A percentile compares a stretch with the other conserved stretches of the same genome.
phyloP scores from a whole-genome alignment of 2,888 invertebrate genomes.

The Brassicogethes aeneus region DNA sequence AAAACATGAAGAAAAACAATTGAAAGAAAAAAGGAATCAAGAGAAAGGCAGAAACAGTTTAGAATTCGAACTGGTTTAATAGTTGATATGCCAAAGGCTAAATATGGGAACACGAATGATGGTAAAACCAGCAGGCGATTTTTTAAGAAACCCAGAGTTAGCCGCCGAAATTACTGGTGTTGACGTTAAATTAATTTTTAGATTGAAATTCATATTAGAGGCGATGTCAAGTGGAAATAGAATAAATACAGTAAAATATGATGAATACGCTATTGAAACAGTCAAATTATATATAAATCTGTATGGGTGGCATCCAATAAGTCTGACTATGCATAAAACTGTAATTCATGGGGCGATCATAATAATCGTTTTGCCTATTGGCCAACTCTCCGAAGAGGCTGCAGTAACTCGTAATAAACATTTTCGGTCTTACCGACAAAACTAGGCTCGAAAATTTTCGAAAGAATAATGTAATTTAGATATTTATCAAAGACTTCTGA shows the following conservation, averaged over 20 bases:
- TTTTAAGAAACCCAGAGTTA: no score
- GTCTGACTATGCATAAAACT: conserved; percentile 28
- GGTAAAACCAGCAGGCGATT: conserved; percentile 25
- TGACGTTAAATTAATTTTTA: conserved; percentile 4
- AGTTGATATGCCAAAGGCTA: conserved; percentile 27
- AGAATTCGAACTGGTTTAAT: conserved; percentile 19
- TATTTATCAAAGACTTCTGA: conserved; percentile 17
- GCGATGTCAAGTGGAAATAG: conserved; percentile 10
- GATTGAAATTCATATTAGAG: conserved; percentile 11
- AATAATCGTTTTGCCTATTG: conserved; percentile 22
- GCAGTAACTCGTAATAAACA: conserved; percentile 26
- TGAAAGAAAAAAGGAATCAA: conserved; percentile 1
- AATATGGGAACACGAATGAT: conserved; percentile 25
- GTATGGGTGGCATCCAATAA: conserved; percentile 29
- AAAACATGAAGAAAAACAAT: not conserved
- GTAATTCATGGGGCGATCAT: conserved; percentile 24
- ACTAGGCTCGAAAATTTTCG: conserved; percentile 20
- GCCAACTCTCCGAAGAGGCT: conserved; percentile 16
- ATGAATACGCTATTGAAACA: conserved; percentile 19
- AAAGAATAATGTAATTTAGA: conserved; percentile 18
- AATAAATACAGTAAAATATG: conserved; percentile 12
- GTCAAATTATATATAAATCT: conserved; percentile 23
- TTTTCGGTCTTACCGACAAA: conserved; percentile 11
- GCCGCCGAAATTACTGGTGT: no score
- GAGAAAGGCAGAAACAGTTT: conserved; percentile 3